These are phyloP conservation scores for Chymomyza amoena DNA, from an alignment of 2,888 invertebrate genomes.

Conservation along the genomic window DNA sequence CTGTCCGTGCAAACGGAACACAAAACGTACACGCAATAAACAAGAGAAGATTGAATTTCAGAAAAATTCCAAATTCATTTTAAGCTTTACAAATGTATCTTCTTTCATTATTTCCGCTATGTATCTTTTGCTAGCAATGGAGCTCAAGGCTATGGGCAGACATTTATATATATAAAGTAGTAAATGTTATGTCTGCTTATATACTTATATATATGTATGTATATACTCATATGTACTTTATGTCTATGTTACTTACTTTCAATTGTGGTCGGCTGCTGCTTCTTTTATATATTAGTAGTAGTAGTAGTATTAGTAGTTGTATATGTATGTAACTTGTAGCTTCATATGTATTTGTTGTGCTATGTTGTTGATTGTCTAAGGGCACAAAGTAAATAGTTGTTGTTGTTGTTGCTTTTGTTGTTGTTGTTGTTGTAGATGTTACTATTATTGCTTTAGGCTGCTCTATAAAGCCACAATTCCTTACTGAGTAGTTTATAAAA, in stretches of 20 bases:
- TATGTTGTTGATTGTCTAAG: slow-evolving; percentile 40
- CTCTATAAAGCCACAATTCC: background rate
- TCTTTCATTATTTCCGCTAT: too few relatives aligned
- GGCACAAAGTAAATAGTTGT: slow-evolving; percentile 38
- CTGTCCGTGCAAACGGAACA: too few relatives aligned
- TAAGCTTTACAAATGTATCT: too few relatives aligned
- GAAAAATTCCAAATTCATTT: too few relatives aligned
- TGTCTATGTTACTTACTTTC: slow-evolving; percentile 24
- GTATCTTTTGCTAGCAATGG: too few relatives aligned
- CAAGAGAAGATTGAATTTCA: too few relatives aligned
- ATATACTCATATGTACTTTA: too few relatives aligned
- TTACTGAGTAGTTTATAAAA: background rate
- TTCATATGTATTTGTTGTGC: slow-evolving; percentile 2
- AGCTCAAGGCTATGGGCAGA: too few relatives aligned
- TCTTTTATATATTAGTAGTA: background rate
- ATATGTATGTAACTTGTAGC: background rate
- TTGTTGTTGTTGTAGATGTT: background rate
- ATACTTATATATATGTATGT: too few relatives aligned
- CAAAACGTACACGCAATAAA: too few relatives aligned
- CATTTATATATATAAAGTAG: too few relatives aligned
- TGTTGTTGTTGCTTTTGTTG: slow-evolving; percentile 5
- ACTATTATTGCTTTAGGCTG: background rate
- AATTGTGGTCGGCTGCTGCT: slow-evolving; percentile 13
- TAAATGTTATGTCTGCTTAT: too few relatives aligned
- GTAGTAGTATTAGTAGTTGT: background rate